A percentile compares a stretch with the other conserved stretches of the same genome.
Conservation (phyloP, 2,113 vertebrate species). For the Dolichotis patagonum region DNA sequence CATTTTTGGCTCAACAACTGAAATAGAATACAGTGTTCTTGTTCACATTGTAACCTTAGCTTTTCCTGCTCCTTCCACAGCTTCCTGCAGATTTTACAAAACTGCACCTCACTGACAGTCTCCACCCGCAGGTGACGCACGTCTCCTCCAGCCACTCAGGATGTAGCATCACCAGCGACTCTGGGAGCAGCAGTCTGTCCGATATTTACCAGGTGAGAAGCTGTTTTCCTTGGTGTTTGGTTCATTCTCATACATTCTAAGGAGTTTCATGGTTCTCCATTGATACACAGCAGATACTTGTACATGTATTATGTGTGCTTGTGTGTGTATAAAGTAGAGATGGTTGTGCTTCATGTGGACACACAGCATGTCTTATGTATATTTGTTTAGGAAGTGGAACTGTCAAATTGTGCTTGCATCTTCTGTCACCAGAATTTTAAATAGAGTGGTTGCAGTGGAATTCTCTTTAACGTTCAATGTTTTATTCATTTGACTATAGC, state of each 20-base stretch:
- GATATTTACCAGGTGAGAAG: constrained; percentile 99
- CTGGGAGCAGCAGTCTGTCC: constrained; percentile 99
- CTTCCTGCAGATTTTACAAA: constrained; percentile 99
- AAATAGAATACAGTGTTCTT: constrained; percentile 17
- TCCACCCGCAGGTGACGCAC: constrained; percentile 99
- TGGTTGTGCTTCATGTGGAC: not conserved
- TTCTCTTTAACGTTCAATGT: constrained; percentile 9
- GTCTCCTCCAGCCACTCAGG: constrained; percentile 99
- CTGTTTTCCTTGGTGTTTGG: not conserved
- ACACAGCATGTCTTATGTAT: not conserved
- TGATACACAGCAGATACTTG: not conserved
- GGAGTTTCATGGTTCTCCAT: not conserved
- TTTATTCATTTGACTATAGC: not conserved
- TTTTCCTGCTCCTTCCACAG: constrained; percentile 86
- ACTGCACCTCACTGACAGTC: constrained; percentile 98
- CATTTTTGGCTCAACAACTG: not conserved
- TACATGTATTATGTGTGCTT: not conserved
- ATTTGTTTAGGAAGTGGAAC: not conserved
- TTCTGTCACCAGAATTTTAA: constrained; percentile 24
- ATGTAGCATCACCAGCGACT: constrained; percentile 99
- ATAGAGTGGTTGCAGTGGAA: not conserved
- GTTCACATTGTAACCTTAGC: constrained; percentile 81
- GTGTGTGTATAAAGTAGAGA: not conserved
- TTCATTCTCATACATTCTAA: not conserved
- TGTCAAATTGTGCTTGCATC: not conserved